phyloP scores from a whole-genome alignment of 2,888 invertebrate genomes.

The Phaonia tiefii region DNA sequence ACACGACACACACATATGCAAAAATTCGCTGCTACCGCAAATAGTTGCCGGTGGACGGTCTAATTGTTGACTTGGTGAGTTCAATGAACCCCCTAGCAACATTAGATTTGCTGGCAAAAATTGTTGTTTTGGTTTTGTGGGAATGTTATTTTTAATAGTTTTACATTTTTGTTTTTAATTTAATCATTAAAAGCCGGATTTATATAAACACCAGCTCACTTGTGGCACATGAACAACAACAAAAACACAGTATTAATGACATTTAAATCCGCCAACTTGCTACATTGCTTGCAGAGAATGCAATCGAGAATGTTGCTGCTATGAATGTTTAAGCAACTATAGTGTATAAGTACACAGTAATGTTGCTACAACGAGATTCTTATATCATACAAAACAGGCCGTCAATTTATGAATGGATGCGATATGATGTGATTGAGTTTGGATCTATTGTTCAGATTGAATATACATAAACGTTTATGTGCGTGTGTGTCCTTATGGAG shows the following conservation, averaged over 20 bases:
- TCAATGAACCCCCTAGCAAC: conserved; percentile 55
- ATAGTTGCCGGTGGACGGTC: conserved; percentile 42
- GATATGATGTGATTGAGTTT: conserved; percentile 27
- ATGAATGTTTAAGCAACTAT: background rate
- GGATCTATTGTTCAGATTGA: too few species aligned
- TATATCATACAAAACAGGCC: background rate
- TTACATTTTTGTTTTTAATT: conserved; percentile 40
- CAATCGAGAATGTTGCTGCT: conserved; percentile 35
- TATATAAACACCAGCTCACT: background rate
- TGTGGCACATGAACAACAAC: conserved; percentile 44
- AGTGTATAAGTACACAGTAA: conserved; percentile 27
- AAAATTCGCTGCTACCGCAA: background rate
- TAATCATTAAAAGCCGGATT: conserved; percentile 62
- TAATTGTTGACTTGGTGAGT: conserved; percentile 55
- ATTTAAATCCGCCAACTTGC: conserved; percentile 61
- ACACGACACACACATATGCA: too few species aligned
- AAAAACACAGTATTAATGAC: conserved; percentile 54
- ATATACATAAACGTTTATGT: too few species aligned
- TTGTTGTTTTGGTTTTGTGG: conserved; percentile 51
- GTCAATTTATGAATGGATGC: conserved; percentile 62
- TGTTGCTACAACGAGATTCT: conserved; percentile 4
- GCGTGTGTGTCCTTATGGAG: too few species aligned
- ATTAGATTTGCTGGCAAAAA: conserved; percentile 56
- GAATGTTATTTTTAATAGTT: conserved; percentile 45
- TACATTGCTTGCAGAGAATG: conserved; percentile 7